Evolutionary conservation across 2,797 vertebrate species (phyloP), one percentile per base, ranked within the genome.

Genomic region (Esox masquinongy): DNA sequence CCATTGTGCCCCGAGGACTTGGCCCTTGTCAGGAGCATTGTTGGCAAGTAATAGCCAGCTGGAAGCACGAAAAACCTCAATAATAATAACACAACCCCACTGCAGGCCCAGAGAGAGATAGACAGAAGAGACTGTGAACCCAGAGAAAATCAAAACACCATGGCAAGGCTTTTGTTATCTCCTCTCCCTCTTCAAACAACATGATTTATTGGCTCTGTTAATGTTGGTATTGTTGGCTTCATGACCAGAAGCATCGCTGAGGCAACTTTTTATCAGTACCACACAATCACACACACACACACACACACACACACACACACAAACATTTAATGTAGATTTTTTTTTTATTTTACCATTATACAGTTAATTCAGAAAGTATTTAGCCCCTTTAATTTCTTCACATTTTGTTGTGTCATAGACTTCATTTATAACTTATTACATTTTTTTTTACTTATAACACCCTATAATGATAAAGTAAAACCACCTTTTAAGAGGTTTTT

Each of bases 91-190:
- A 22, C 22, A 72, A 77, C 77, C 79, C 56, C 74, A 77, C 81
- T 77, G 69, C 49, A 76, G 79, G 24, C 24, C 43, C 56, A 79
- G 64, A 29, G 5, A 5, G 5, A 77, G 72, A 67, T 61, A 79
- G 66, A 80, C 16, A 24, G 72, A 75, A 74, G 73, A 82, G 83
- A 76, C 74, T 16, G 63, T 71, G 73, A 83, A 82, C 76, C 68
- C 43, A 15, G 64, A 79, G 74, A 66, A 85, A 88, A 90, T 88
- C 75, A 77, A 86, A 88, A 79, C 79, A 86, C 80, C 72, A 76
- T 74, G 68, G 68, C 73, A 81, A 82, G 78, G 76, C 78, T 59
- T 88, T 88, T 90, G 82, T 86, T 87, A 87, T 89, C 85, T 87
- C 74, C 81, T 67, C 64, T 31, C 63, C n/a, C 53, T 78, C 82